Percentiles rank a stretch among this genome's conserved stretches.
These are phyloP conservation scores for Trypoxylon attenuatum DNA, from an alignment of 2,888 invertebrate species.

Conservation along the genomic window DNA sequence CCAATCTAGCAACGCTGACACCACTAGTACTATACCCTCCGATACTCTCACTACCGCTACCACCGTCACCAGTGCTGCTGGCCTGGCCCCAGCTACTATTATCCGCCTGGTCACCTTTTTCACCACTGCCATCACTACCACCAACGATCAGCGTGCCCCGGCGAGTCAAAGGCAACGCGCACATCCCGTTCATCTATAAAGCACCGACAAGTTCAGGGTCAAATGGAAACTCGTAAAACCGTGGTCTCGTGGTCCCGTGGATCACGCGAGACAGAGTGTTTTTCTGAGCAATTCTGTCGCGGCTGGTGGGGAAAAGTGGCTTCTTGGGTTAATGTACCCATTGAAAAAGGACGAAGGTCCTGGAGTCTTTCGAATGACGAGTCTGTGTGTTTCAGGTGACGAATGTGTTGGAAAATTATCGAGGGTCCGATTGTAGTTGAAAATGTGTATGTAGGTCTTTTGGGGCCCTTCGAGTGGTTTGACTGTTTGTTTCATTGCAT, in stretches of 20 bases:
- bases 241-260: too few species aligned
- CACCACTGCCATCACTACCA: slow-evolving; percentile 50
- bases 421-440: too few species aligned
- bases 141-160: slow-evolving; percentile 65
- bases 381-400: too few species aligned
- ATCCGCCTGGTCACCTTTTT: slow-evolving; percentile 33
- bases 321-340: too few species aligned
- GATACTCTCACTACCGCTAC: slow-evolving; percentile 34
- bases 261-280: too few species aligned
- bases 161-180: slow-evolving; percentile 80
- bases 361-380: too few species aligned
- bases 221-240: neutral
- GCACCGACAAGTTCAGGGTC: slow-evolving; percentile 57
- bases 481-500: too few species aligned
- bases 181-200: slow-evolving; percentile 87
- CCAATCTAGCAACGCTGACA: slow-evolving; percentile 45
- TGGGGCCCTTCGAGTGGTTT: too few species aligned
- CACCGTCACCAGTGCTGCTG: slow-evolving; percentile 27
- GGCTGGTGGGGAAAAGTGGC: neutral
- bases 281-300: neutral
- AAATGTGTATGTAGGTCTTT: too few species aligned
- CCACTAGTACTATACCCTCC: slow-evolving; percentile 45
- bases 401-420: too few species aligned
- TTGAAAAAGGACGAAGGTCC: too few species aligned
- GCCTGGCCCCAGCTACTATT: slow-evolving; percentile 37